Evolutionary conservation across 2,113 vertebrate genomes (phyloP), one percentile per base, ranked within the genome.

Genomic region (Myotis yumanensis): DNA sequence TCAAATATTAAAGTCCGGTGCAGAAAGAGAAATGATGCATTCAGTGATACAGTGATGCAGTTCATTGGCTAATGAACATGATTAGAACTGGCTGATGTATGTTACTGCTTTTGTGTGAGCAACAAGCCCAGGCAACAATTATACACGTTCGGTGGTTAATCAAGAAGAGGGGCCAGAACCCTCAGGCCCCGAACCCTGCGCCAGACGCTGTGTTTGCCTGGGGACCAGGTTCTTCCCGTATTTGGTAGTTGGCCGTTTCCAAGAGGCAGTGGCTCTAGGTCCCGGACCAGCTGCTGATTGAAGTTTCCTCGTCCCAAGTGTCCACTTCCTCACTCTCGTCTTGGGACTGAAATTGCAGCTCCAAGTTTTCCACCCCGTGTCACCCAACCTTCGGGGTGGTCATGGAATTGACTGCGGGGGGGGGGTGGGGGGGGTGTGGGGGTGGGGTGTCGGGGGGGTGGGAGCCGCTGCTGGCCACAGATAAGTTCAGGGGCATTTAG

Each of bases 401-500:
- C 5, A 8, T 76, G 89, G 91, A 94, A 96, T 73, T 86, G 68
- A 20, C 46, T 37, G 83, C 1, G 72, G 91, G 90, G 92, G 86
- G 80, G 87, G 2, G 57, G 76, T 57, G 30, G 15, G 3, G 52
- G 76, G 66, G 28, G 18, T 89, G 91, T 90, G 93, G 86, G 80
- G 89, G 2, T 52, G n/a, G n/a, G n/a, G n/a, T n/a, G n/a, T 37
- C 37, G 76, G 62, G 28, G 15, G 3, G 52, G 75, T 66, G 43
- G 43, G 43, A 43, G 46, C 93, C 89, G 37, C 96, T 97, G 92
- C 16, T 85, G 32, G 0, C 7, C 16, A 51, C 91, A 96, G 95
- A 97, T 90, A 97, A 97, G 93, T 97, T 73, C 92, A 18, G 91
- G 94, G 96, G 62, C 84, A 10, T 77, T 91, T 83, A 76, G 93